Conservation (phyloP, 2,797 vertebrate genomes). For the Cuniculus paca region DNA sequence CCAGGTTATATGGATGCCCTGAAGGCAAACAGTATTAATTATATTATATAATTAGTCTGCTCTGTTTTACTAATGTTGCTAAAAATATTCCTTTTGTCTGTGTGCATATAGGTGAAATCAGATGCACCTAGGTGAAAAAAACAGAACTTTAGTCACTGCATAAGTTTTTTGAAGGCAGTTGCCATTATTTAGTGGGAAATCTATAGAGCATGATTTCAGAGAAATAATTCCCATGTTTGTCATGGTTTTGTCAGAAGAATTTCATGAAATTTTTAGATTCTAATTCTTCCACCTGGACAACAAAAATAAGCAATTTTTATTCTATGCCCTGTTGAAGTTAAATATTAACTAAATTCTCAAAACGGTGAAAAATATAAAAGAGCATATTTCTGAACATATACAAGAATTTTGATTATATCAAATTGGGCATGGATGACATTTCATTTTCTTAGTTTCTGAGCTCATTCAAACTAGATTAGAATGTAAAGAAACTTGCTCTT, state of each 20-base stretch:
- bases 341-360: background rate
- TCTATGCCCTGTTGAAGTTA: background rate
- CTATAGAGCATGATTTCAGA: background rate
- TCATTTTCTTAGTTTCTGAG: background rate
- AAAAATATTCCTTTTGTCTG: background rate
- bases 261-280: background rate
- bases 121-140: background rate
- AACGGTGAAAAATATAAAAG: background rate
- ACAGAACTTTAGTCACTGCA: background rate
- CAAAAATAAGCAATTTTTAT: background rate
- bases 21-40: constrained; percentile 65
- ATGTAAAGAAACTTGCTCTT: background rate
- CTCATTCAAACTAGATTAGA: background rate
- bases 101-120: background rate
- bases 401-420: background rate
- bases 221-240: background rate
- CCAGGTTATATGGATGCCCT: background rate
- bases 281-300: background rate
- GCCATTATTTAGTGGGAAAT: background rate
- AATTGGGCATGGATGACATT: background rate
- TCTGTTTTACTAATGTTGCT: background rate
- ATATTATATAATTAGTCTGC: constrained; percentile 23
- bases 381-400: background rate
- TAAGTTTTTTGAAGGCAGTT: background rate
- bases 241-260: background rate